Conservation (phyloP, 2,797 vertebrate genomes). For the Echiichthys vipera region DNA sequence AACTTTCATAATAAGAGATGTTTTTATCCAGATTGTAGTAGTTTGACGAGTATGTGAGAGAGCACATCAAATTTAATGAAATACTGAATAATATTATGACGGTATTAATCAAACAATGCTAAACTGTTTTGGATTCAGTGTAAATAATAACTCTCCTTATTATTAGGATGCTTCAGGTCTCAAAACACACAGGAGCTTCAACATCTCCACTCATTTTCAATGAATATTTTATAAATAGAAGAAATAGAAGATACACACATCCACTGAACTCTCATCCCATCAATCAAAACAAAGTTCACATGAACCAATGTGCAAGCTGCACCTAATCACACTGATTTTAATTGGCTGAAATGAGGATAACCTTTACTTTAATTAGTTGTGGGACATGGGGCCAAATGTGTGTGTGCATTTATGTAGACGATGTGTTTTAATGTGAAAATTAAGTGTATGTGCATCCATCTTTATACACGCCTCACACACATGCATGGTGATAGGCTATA, state of each 20-base stretch:
- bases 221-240: conserved; percentile 59
- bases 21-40: background rate
- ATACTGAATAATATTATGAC: conserved; percentile 1
- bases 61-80: conserved; percentile 6
- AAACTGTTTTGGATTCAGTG: conserved; percentile 11
- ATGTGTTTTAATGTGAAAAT: conserved; percentile 36
- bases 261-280: conserved; percentile 30
- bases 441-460: conserved; percentile 17
- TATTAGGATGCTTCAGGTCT: conserved; percentile 31
- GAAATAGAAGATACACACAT: background rate
- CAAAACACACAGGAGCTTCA: conserved; percentile 36
- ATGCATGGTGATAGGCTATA: background rate
- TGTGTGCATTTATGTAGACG: conserved; percentile 25
- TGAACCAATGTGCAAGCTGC: conserved; percentile 57
- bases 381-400: conserved; percentile 24
- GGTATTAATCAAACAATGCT: conserved; percentile 36
- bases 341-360: conserved; percentile 70
- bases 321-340: conserved; percentile 66
- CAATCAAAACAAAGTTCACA: conserved; percentile 70
- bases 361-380: conserved; percentile 75
- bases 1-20: background rate
- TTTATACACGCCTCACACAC: conserved; percentile 15
- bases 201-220: conserved; percentile 37
- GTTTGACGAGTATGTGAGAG: background rate
- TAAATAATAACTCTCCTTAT: conserved; percentile 14